Evolutionary conservation across 1,140 invertebrate species (phyloP), one percentile per base, ranked within the genome.

Genomic region (Formica selysi): DNA sequence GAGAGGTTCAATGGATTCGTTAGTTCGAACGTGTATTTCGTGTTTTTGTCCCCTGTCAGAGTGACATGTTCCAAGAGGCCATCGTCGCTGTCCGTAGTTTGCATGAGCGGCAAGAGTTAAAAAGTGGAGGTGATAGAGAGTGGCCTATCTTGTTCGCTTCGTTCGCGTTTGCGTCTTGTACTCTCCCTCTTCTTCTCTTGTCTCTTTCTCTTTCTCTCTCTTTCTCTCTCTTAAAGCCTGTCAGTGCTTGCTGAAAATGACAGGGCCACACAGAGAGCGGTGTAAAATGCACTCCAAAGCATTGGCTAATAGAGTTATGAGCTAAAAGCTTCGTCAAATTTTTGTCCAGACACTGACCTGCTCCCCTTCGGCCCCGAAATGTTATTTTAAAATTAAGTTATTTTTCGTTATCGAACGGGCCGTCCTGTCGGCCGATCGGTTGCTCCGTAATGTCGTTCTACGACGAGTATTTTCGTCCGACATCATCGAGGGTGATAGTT

Each of bases 321-420:
- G 86, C 92, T 93, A 93, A 93, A 93, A 93, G 93, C 92, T 90
- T 92, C 90, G 91, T 93, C 91, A 92, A 93, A 93, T 93, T 92
- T 93, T 93, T 93, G 88, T 68, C 76, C 85, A 80, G 68, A 51
- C 62, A 84, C 78, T 80, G 84, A 83, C 80, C 80, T 64, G 44
- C 51, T 38, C 36, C 62, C 68, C 54, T 36, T 29, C 61, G 36
- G 0, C n/a, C 32, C 38, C 64, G 81, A 89, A 92, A 93, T 89
- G 92, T 92, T 93, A 91, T 93, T 93, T 93, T 87, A 83, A 92
- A 92, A 93, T 93, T 93, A 86, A 88, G 89, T 93, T 93, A 93
- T 91, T 91, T 87, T 85, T 87, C 86, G 87, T 90, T 90, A 93
- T 90, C 79, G 76, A 76, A 88, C 90, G 89, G 90, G 61, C 54